A percentile compares a stretch with the other conserved stretches of the same genome.
Evolutionary conservation across 2,113 vertebrate genomes (phyloP).

Genomic region (Mustelus asterias): DNA sequence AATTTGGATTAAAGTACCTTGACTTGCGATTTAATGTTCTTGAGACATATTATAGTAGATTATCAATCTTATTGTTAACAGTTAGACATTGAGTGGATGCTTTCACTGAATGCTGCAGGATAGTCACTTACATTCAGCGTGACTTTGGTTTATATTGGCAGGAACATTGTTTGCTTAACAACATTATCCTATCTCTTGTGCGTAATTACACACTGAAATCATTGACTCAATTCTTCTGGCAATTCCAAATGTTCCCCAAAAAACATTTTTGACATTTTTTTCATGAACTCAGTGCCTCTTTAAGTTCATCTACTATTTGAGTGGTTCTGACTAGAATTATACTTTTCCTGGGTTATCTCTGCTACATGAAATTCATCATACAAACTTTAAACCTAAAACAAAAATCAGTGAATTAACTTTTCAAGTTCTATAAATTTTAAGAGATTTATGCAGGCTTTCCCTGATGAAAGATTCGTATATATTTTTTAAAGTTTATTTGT

Average conservation of each 20-base stretch:
- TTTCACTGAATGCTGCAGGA: background rate
- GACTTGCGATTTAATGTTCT: background rate
- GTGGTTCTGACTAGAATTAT: too few species aligned
- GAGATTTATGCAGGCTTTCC: background rate
- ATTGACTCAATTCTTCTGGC: background rate
- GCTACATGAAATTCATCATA: background rate
- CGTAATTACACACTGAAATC: background rate
- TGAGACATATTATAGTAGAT: background rate
- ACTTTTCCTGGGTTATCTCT: background rate
- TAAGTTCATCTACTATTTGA: background rate
- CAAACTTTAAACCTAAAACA: background rate
- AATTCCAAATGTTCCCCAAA: background rate
- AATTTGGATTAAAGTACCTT: background rate
- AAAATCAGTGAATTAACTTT: background rate
- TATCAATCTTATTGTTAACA: background rate
- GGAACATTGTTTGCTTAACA: background rate
- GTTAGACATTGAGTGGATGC: background rate
- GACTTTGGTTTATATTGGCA: background rate
- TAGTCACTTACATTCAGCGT: background rate
- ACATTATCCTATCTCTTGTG: background rate
- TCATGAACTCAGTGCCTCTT: background rate
- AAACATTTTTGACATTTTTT: background rate
- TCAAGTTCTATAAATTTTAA: background rate
- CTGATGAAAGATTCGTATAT: background rate
- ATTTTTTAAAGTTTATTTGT: background rate